Conservation (phyloP, 1,140 invertebrate genomes). For the Brachionus rubens region DNA sequence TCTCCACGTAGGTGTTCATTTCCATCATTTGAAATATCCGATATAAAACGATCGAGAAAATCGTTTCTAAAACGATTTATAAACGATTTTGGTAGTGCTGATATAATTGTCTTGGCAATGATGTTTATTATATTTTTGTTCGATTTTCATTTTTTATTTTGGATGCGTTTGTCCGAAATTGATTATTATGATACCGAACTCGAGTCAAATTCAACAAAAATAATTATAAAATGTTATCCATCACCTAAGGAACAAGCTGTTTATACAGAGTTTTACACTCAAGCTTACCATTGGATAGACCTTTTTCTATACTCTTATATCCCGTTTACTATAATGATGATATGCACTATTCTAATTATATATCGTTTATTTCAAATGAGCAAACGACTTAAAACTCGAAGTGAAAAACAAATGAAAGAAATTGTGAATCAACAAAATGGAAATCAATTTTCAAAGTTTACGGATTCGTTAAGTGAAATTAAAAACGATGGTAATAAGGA, state of each 20-base stretch:
- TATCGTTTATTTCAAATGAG: slow-evolving; percentile 24
- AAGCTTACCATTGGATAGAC: slow-evolving; percentile 40
- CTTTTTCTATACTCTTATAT: slow-evolving; percentile 41
- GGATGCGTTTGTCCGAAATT: slow-evolving; percentile 22
- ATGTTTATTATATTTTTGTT: slow-evolving; percentile 43
- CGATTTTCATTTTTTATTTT: slow-evolving; percentile 38
- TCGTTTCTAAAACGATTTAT: slow-evolving; percentile 10
- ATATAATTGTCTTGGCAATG: slow-evolving; percentile 8
- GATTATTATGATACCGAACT: neutral
- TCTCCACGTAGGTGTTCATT: neutral
- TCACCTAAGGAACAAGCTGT: neutral
- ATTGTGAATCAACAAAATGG: neutral
- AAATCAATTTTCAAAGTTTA: neutral
- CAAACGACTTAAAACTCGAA: neutral
- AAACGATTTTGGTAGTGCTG: slow-evolving; percentile 26
- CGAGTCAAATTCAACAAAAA: neutral
- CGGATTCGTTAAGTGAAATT: neutral
- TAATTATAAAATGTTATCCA: neutral
- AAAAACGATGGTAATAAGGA: neutral
- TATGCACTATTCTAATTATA: slow-evolving; percentile 35
- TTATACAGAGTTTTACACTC: neutral
- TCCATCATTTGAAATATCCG: neutral
- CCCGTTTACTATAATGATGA: slow-evolving; percentile 31
- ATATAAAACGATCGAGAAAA: neutral
- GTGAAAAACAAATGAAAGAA: neutral